These are phyloP conservation scores for Tipula helvola DNA, from an alignment of 2,888 invertebrate species.

Conservation along the genomic window DNA sequence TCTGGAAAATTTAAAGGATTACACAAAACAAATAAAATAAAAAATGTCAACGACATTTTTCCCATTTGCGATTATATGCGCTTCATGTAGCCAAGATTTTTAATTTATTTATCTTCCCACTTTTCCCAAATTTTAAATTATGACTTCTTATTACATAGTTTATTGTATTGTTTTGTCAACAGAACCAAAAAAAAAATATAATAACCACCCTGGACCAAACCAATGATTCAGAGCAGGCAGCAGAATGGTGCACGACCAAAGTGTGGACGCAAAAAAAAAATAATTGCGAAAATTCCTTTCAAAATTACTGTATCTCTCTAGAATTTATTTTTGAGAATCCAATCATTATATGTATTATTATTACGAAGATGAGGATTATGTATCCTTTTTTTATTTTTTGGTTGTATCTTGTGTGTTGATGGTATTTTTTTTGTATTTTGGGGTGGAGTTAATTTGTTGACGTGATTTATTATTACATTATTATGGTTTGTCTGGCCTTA, in stretches of 20 bases:
- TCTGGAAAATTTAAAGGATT: not conserved
- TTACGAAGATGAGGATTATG: not conserved
- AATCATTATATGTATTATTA: not conserved
- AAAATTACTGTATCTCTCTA: not conserved
- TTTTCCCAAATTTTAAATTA: not conserved
- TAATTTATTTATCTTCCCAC: not conserved
- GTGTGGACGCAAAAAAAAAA: not conserved
- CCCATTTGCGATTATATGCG: not conserved
- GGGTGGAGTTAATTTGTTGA: not conserved
- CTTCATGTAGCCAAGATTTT: not conserved
- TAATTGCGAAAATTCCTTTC: not conserved
- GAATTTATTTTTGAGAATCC: not conserved
- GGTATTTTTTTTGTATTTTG: not conserved
- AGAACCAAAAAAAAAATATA: not conserved
- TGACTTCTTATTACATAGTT: not conserved
- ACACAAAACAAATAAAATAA: not conserved
- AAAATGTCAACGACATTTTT: not conserved
- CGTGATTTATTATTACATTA: not conserved
- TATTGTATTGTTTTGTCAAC: not conserved
- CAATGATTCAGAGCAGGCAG: not conserved
- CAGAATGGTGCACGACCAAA: not conserved
- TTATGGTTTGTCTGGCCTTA: not conserved
- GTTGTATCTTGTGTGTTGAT: not conserved
- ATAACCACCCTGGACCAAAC: not conserved
- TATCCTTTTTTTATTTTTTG: not conserved